Base-by-base conservation (phyloP, 2,888 invertebrate genomes). In the Beris chalybata region DNA sequence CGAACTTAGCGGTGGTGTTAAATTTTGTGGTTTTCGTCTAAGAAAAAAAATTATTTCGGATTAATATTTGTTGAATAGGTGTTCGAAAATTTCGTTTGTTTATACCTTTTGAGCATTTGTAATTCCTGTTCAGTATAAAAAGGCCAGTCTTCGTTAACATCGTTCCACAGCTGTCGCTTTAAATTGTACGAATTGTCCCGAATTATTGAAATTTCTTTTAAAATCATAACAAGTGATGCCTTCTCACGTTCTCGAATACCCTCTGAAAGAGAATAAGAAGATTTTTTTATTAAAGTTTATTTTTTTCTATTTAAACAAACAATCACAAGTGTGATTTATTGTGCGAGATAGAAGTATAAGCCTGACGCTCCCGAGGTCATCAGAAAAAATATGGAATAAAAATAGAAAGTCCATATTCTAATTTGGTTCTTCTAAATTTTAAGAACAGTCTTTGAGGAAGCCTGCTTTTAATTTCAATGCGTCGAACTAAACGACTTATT, bases 81-180 rank as follows among this genome's bases (percentile, higher is more conserved):
- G 12, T 2, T 45, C 22, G 31, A 32, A 15, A 50, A 15, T 67
- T 44, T 47, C 11, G 52, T 43, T 4, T 6, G 1, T 15, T 56
- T 43, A 22, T 66, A 90, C 91, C 92, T 88, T 85, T 93, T 95
- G 77, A 96, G 85, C 81, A 91, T 87, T 77, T 92, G 89, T 80
- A 87, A 87, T 79, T 97, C 96, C 77, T 92, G 91, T 74, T 95
- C 95, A 22, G 90, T 87, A 79, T 95, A 97, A 83, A 91, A 95
- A 70, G 93, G 93, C 96, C 97, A 97, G 78, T 93, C 92, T 77
- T 92, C 92, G 74, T 93, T 90, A 72, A 95, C 93, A 79, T 97
- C 96, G 78, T 91, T 92, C 93, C 95, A 97, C 76, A 92, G 85
- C 77, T 90, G 89, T 76, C 92, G 89, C 75, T 90, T 89, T 79